Evolutionary conservation across 2,888 invertebrate species (phyloP).

Genomic region (Xylota sylvarum): DNA sequence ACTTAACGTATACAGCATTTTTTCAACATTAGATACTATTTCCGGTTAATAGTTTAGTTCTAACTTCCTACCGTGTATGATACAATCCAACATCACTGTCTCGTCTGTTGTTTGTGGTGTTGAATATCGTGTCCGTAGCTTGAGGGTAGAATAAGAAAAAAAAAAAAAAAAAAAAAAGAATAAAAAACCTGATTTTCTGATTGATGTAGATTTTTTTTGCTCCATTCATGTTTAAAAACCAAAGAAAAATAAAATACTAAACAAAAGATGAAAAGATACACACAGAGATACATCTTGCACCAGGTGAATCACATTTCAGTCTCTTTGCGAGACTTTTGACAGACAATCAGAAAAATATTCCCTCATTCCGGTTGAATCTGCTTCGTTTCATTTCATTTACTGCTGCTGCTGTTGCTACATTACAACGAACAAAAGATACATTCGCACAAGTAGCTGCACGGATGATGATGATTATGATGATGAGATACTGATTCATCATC

Average conservation of each 20-base stretch:
- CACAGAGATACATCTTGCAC: slow-evolving; percentile 28
- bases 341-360: slow-evolving; percentile 40
- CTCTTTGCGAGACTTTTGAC: slow-evolving; percentile 49
- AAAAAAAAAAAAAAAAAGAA: slow-evolving; percentile 31
- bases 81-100: not conserved
- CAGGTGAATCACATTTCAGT: slow-evolving; percentile 55
- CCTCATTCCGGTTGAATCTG: slow-evolving; percentile 24
- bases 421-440: slow-evolving; percentile 38
- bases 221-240: slow-evolving; percentile 3
- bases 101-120: not conserved
- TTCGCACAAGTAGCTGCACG: slow-evolving; percentile 30
- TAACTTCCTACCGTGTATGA: not conserved
- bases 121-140: not conserved
- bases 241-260: slow-evolving; percentile 1
- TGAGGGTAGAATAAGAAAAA: not conserved
- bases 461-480: slow-evolving; percentile 15
- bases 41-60: not conserved
- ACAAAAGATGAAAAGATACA: slow-evolving; percentile 26
- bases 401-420: slow-evolving; percentile 25
- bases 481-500: slow-evolving; percentile 15
- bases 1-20: no score
- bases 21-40: no score
- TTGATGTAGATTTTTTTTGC: slow-evolving; percentile 14
- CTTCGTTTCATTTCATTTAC: slow-evolving; percentile 1
- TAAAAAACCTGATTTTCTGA: slow-evolving; percentile 32